Percentiles rank a stretch among this genome's conserved stretches.
Evolutionary conservation across 2,888 invertebrate species (phyloP).

Genomic region (Hyposoter didymator): DNA sequence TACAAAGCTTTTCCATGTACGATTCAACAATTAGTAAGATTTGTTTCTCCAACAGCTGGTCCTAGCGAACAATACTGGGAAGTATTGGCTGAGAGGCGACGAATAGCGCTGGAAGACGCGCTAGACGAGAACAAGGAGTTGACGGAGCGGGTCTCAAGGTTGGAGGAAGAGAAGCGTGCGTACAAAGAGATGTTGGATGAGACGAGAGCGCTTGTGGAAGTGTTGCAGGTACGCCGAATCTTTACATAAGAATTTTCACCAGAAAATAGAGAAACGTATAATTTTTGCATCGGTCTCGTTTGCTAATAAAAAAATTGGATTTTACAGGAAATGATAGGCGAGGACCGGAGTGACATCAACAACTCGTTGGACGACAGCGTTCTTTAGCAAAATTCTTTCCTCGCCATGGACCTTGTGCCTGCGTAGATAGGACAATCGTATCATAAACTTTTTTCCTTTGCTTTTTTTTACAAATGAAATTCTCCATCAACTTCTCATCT

Average conservation of each 20-base stretch:
- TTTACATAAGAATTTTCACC: background rate
- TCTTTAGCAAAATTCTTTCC: conserved; percentile 66
- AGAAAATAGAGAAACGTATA: background rate
- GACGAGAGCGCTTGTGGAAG: conserved; percentile 90
- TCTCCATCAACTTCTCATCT: conserved; percentile 48
- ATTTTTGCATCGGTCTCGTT: conserved; percentile 31
- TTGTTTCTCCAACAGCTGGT: conserved; percentile 81
- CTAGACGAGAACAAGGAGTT: conserved; percentile 89
- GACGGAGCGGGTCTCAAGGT: conserved; percentile 84
- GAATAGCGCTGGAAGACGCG: conserved; percentile 89
- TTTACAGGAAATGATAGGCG: conserved; percentile 88
- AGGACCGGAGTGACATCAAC: conserved; percentile 84
- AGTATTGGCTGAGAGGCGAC: conserved; percentile 90
- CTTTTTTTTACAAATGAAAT: conserved; percentile 45
- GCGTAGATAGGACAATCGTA: conserved; percentile 33
- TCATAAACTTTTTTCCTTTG: conserved; percentile 23
- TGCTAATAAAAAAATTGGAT: conserved; percentile 55
- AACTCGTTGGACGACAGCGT: conserved; percentile 81
- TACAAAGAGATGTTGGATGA: conserved; percentile 91
- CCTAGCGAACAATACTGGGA: conserved; percentile 92
- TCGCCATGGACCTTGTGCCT: conserved; percentile 16
- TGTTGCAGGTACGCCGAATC: conserved; percentile 87
- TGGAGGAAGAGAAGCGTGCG: conserved; percentile 88
- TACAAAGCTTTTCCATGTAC: background rate
- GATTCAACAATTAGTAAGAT: background rate